A percentile compares a stretch with the other conserved stretches of the same genome.
These are phyloP conservation scores for Colistium nudipinnis DNA, from an alignment of 2,113 vertebrate genomes.

Conservation along the genomic window DNA sequence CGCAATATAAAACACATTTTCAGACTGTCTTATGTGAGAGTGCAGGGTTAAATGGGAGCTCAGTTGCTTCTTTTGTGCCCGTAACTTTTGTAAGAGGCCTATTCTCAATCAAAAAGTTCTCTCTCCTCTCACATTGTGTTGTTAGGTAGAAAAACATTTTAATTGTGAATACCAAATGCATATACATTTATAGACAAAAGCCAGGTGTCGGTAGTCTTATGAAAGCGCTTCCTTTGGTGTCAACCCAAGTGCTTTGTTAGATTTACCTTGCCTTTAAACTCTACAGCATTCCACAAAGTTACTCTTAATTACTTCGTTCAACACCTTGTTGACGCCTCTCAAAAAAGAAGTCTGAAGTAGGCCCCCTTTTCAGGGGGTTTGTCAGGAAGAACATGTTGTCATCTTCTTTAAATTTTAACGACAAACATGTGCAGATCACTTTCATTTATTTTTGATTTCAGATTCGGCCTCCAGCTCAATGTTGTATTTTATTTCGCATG, in stretches of 20 bases:
- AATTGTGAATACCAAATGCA: slow-evolving; percentile 14
- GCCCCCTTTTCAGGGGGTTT: neutral
- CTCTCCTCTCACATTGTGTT: neutral
- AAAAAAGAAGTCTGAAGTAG: neutral
- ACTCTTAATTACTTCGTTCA: slow-evolving; percentile 23
- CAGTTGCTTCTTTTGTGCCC: neutral
- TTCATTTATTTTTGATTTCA: slow-evolving; percentile 5
- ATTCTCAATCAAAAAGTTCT: slow-evolving; percentile 10
- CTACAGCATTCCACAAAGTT: slow-evolving; percentile 18
- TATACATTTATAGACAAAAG: slow-evolving; percentile 12
- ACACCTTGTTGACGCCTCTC: slow-evolving; percentile 1
- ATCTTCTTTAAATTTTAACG: neutral
- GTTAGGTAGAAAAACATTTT: slow-evolving; percentile 29
- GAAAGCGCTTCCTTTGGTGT: slow-evolving; percentile 6
- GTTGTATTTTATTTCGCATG: neutral
- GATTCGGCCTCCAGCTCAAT: neutral
- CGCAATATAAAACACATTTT: neutral
- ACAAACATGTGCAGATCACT: neutral
- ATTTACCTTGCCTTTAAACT: slow-evolving; percentile 18
- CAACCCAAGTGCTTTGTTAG: slow-evolving; percentile 21
- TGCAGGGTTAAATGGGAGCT: slow-evolving; percentile 7
- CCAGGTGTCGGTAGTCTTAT: slow-evolving; percentile 20
- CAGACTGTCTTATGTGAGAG: neutral
- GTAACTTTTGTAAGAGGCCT: slow-evolving; percentile 8
- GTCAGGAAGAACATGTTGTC: neutral